Conservation (phyloP, 2,113 vertebrate species). For the Rhinolophus sinicus region DNA sequence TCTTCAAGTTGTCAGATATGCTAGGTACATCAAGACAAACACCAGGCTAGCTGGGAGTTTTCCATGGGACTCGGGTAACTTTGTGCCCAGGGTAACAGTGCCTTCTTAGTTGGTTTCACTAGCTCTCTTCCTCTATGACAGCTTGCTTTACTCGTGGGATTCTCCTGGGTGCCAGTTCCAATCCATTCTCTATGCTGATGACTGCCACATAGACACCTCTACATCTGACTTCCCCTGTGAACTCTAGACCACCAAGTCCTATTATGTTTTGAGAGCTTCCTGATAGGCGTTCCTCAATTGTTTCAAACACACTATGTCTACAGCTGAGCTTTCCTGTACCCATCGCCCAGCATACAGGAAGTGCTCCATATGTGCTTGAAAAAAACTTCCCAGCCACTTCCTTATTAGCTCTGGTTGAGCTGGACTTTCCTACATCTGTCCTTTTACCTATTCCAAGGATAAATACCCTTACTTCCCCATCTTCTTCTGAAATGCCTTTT, state of each 20-base stretch:
- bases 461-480: not conserved
- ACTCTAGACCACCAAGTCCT: not conserved
- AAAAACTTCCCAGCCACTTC: not conserved
- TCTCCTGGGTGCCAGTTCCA: not conserved
- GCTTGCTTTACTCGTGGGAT: not conserved
- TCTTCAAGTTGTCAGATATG: not conserved
- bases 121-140: not conserved
- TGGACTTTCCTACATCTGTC: not conserved
- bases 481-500: not conserved
- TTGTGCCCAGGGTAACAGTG: accelerated
- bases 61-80: not conserved
- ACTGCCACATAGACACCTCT: not conserved
- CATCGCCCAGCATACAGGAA: not conserved
- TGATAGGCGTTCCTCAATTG: not conserved
- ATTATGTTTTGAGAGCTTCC: not conserved
- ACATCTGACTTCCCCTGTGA: not conserved
- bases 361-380: not conserved
- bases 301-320: not conserved
- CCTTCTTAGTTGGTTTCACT: not conserved
- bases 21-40: not conserved
- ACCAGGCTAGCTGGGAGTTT: not conserved
- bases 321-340: not conserved
- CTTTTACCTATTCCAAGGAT: not conserved
- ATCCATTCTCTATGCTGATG: not conserved
- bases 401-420: not conserved